Evolutionary conservation across 2,888 invertebrate genomes (phyloP).

Genomic region (Gerosis bhagava): DNA sequence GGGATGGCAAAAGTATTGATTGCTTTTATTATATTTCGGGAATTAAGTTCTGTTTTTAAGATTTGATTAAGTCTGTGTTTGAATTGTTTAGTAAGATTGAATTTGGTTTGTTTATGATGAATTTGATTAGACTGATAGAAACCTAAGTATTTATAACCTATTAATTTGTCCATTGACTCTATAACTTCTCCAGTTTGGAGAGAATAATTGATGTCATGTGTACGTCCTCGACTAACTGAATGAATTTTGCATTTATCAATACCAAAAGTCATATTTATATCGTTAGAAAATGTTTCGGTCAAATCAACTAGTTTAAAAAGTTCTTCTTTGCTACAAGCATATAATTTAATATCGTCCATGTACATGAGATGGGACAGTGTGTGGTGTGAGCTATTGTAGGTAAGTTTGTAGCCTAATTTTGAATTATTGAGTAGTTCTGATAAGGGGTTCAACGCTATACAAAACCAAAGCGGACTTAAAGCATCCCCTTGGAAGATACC

Average conservation of each 20-base stretch:
- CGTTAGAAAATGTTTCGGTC: background rate
- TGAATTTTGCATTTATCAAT: background rate
- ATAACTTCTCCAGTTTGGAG: too few relatives aligned
- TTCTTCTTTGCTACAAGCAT: background rate
- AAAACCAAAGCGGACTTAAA: too few relatives aligned
- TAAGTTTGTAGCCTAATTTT: background rate
- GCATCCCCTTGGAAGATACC: too few relatives aligned
- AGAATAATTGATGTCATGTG: too few relatives aligned
- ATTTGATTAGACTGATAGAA: background rate
- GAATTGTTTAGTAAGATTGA: background rate
- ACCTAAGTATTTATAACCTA: constrained; percentile 4
- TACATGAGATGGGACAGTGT: background rate
- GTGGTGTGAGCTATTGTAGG: too few relatives aligned
- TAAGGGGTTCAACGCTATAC: too few relatives aligned
- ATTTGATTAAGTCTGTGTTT: too few relatives aligned
- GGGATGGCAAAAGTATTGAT: constrained; percentile 3
- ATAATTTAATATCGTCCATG: background rate
- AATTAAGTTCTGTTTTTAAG: too few relatives aligned
- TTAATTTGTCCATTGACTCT: too few relatives aligned
- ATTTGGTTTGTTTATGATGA: background rate
- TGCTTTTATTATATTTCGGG: background rate
- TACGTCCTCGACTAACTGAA: too few relatives aligned
- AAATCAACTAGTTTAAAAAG: background rate
- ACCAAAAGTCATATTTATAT: background rate
- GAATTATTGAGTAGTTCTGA: too few relatives aligned